These are phyloP conservation scores for Phenganax subtilis DNA, from an alignment of 92 coral and sea anemone species.

Conservation along the genomic window DNA sequence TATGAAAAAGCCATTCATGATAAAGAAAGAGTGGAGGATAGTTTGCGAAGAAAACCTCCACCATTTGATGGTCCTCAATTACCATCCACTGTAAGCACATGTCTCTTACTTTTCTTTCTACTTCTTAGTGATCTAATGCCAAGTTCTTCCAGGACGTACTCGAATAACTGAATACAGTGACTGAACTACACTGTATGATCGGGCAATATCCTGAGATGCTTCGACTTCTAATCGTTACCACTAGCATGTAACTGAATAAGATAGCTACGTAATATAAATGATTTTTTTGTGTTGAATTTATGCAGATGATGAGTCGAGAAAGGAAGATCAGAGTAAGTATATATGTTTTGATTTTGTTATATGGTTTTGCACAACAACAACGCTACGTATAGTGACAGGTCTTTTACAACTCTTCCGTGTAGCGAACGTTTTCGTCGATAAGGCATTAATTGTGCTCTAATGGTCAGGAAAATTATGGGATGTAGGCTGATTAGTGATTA, in stretches of 20 bases:
- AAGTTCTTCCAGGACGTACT: background rate
- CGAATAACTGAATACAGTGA: background rate
- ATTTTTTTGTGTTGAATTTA: background rate
- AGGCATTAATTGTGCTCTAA: too few relatives aligned
- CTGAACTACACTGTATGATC: too few relatives aligned
- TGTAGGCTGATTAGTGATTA: too few relatives aligned
- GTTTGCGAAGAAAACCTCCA: slow-evolving; percentile 72
- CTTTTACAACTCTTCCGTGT: too few relatives aligned
- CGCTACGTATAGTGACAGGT: background rate
- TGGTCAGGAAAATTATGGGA: too few relatives aligned
- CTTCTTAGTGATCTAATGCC: background rate
- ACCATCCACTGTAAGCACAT: slow-evolving; percentile 62
- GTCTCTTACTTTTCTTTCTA: background rate
- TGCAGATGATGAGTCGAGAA: slow-evolving; percentile 95
- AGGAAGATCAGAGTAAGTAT: slow-evolving; percentile 76
- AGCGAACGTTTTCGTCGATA: too few relatives aligned
- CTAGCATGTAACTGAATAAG: too few relatives aligned
- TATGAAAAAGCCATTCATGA: slow-evolving; percentile 75
- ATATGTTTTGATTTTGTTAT: background rate
- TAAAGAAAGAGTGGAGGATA: slow-evolving; percentile 74
- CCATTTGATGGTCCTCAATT: slow-evolving; percentile 82
- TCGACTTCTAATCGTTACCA: background rate
- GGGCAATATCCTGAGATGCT: too few relatives aligned
- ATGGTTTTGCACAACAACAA: background rate
- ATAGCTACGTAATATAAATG: background rate